These are phyloP conservation scores for Notodonta ziczac DNA, from an alignment of 2,888 invertebrate genomes.

Conservation along the genomic window DNA sequence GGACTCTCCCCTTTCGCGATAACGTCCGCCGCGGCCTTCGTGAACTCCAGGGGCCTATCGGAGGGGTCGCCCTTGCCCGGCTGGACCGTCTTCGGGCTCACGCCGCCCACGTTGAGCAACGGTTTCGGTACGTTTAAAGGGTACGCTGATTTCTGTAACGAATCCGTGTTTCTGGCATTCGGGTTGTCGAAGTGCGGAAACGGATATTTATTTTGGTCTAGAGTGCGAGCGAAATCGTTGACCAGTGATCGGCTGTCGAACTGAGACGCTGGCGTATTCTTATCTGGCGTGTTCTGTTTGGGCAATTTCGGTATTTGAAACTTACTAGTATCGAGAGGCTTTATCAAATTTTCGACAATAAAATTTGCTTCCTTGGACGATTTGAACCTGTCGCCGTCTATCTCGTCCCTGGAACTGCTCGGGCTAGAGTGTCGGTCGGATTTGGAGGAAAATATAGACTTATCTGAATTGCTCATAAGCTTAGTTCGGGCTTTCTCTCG, in stretches of 20 bases:
- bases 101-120: constrained; percentile 70
- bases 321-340: constrained; percentile 90
- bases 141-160: constrained; percentile 73
- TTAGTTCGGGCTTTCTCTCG: constrained; percentile 84
- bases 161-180: constrained; percentile 61
- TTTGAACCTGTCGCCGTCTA: constrained; percentile 87
- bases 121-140: constrained; percentile 79
- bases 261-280: constrained; percentile 70
- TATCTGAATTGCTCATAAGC: constrained; percentile 85
- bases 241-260: constrained; percentile 75
- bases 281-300: constrained; percentile 78
- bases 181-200: constrained; percentile 75
- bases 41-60: constrained; percentile 67
- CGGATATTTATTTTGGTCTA: constrained; percentile 76
- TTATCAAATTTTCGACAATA: constrained; percentile 90
- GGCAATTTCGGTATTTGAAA: constrained; percentile 94
- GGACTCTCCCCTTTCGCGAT: constrained; percentile 68
- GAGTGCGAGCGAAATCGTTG: constrained; percentile 71
- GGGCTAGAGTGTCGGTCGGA: constrained; percentile 88
- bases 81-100: constrained; percentile 73
- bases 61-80: constrained; percentile 61
- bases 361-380: constrained; percentile 86
- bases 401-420: constrained; percentile 86
- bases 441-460: constrained; percentile 86
- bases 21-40: constrained; percentile 71